Percentiles rank a stretch among this genome's conserved stretches.
Conservation (phyloP, 2,113 vertebrate species). For the Alethe castanea region DNA sequence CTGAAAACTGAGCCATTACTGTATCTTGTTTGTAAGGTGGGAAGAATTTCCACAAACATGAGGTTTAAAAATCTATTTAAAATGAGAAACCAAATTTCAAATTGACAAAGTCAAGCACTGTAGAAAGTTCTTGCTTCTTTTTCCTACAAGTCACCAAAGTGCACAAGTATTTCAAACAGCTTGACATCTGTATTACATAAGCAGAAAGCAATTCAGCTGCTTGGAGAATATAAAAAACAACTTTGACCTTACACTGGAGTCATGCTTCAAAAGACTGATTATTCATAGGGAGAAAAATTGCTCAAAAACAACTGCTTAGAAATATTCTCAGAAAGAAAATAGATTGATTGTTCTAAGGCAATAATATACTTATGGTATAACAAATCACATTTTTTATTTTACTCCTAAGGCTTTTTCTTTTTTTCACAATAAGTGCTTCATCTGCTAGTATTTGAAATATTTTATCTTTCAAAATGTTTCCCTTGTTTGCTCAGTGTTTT, state of each 20-base stretch:
- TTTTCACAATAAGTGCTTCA: slow-evolving; percentile 19
- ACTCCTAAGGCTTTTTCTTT: background rate
- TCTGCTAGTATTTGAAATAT: slow-evolving; percentile 11
- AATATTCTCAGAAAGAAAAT: slow-evolving; percentile 54
- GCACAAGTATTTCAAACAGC: slow-evolving; percentile 52
- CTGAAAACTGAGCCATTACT: background rate
- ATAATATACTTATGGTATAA: slow-evolving; percentile 20
- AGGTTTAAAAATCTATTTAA: background rate
- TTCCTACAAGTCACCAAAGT: slow-evolving; percentile 37
- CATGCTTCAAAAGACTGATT: slow-evolving; percentile 58
- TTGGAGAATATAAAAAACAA: slow-evolving; percentile 65
- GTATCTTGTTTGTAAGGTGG: background rate
- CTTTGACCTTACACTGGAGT: slow-evolving; percentile 65
- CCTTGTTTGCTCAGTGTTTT: background rate
- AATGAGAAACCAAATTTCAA: background rate
- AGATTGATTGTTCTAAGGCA: slow-evolving; percentile 45
- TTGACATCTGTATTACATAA: slow-evolving; percentile 72
- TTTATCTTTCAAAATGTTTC: slow-evolving; percentile 15
- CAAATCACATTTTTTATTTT: background rate
- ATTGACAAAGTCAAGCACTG: background rate
- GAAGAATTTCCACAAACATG: background rate
- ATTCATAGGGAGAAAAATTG: slow-evolving; percentile 54
- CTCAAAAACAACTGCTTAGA: slow-evolving; percentile 51
- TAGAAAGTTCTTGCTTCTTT: background rate
- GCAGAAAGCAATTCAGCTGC: slow-evolving; percentile 61